These are phyloP conservation scores for Etheostoma nigrum DNA, from an alignment of 2,797 vertebrate genomes.

Conservation along the genomic window DNA sequence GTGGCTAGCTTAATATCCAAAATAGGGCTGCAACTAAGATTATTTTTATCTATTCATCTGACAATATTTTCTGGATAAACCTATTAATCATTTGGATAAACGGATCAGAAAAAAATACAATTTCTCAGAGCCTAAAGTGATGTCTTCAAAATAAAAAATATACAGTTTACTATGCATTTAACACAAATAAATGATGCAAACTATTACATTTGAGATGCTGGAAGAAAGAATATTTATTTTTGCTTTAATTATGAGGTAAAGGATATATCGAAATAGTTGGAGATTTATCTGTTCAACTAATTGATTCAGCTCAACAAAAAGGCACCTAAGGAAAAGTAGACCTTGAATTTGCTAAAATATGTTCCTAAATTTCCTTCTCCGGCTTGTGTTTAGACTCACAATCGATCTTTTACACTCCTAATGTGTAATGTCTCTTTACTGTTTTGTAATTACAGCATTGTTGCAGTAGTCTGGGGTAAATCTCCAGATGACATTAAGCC, in stretches of 20 bases:
- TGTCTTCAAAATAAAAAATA: too few species aligned
- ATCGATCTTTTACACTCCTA: background rate
- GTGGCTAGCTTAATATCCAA: background rate
- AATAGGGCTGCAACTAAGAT: background rate
- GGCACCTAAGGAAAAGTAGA: too few species aligned
- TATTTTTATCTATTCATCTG: too few species aligned
- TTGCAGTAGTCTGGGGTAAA: conserved; percentile 26
- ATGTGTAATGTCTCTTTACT: background rate
- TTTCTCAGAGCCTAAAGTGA: too few species aligned
- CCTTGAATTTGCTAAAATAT: background rate
- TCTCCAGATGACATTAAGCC: conserved; percentile 53
- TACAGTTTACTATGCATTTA: background rate
- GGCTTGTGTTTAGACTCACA: background rate
- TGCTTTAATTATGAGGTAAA: background rate
- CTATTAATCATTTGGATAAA: background rate
- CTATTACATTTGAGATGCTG: background rate
- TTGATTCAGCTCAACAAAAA: conserved; percentile 1
- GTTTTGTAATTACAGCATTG: conserved; percentile 8
- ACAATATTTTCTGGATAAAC: background rate
- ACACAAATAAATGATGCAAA: background rate
- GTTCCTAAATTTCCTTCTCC: background rate
- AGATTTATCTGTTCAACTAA: background rate
- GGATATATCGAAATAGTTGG: background rate
- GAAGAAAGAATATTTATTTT: background rate
- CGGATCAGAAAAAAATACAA: background rate